Evolutionary conservation across 2,113 vertebrate genomes (phyloP).

Genomic region (Cromileptes altivelis): DNA sequence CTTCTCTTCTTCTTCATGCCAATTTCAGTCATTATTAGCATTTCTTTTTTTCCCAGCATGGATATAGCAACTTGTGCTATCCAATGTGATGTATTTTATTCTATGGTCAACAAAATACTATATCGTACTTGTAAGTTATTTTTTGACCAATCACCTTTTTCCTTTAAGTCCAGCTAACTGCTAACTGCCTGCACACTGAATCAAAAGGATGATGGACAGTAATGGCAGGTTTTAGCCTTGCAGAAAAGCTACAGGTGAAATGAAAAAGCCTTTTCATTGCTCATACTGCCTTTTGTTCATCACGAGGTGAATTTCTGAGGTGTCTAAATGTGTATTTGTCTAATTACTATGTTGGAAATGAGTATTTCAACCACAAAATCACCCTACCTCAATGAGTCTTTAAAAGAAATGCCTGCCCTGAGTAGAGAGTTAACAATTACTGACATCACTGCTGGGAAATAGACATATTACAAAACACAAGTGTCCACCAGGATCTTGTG

Average conservation of each 20-base stretch:
- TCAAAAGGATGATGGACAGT: constrained; percentile 45
- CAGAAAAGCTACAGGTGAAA: constrained; percentile 11
- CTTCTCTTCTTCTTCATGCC: too few species aligned
- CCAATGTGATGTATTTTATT: neutral
- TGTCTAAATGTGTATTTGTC: neutral
- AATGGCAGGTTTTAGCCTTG: constrained; percentile 23
- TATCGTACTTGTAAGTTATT: neutral
- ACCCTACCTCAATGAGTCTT: neutral
- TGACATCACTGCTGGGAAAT: constrained; percentile 8
- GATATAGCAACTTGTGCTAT: neutral
- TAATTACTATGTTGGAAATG: constrained; percentile 48
- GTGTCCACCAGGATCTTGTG: neutral
- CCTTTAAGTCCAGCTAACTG: neutral
- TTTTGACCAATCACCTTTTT: constrained; percentile 21
- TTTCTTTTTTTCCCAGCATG: neutral
- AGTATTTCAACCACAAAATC: constrained; percentile 27
- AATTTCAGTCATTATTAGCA: constrained; percentile 25
- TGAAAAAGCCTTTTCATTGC: constrained; percentile 13
- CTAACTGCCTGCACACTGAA: neutral
- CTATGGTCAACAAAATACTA: constrained; percentile 5
- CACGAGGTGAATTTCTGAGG: neutral
- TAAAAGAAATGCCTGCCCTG: neutral
- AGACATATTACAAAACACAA: constrained; percentile 18
- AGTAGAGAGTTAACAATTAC: constrained; percentile 5
- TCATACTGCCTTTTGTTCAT: constrained; percentile 23